Evolutionary conservation across 2,888 invertebrate species (phyloP).

Genomic region (Zonitis immaculata): DNA sequence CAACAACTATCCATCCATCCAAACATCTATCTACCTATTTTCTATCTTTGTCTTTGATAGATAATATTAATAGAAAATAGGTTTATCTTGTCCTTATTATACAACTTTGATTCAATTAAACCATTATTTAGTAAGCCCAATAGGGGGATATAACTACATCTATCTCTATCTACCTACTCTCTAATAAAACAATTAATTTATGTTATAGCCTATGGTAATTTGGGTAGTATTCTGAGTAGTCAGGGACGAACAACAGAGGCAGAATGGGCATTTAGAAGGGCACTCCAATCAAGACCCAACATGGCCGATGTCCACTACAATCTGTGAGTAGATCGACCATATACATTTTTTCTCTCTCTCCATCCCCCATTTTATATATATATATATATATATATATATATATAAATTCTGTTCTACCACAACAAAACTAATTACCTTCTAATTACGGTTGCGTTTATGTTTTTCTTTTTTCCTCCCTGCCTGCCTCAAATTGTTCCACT

Average conservation of each 20-base stretch:
- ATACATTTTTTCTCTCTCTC: slow-evolving; percentile 20
- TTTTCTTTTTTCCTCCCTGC: slow-evolving; percentile 5
- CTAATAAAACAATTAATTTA: slow-evolving; percentile 16
- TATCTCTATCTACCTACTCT: background rate
- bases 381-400: no score
- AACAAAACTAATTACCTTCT: slow-evolving; percentile 26
- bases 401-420: background rate
- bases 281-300: slow-evolving; percentile 85
- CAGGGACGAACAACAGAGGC: slow-evolving; percentile 85
- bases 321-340: slow-evolving; percentile 73
- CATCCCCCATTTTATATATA: background rate
- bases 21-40: no score
- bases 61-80: slow-evolving; percentile 3
- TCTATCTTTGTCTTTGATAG: background rate
- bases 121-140: background rate
- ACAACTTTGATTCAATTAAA: slow-evolving; percentile 1
- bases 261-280: slow-evolving; percentile 85
- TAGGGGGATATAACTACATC: background rate
- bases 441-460: slow-evolving; percentile 22
- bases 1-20: background rate
- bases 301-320: slow-evolving; percentile 99
- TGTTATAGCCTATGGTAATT: slow-evolving; percentile 87
- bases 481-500: slow-evolving; percentile 12
- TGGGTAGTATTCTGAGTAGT: slow-evolving; percentile 90
- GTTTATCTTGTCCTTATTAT: slow-evolving; percentile 1